Evolutionary conservation across 2,888 invertebrate species (phyloP), one percentile per base, ranked within the genome.

Genomic region (Acanthacorydalis orientalis): DNA sequence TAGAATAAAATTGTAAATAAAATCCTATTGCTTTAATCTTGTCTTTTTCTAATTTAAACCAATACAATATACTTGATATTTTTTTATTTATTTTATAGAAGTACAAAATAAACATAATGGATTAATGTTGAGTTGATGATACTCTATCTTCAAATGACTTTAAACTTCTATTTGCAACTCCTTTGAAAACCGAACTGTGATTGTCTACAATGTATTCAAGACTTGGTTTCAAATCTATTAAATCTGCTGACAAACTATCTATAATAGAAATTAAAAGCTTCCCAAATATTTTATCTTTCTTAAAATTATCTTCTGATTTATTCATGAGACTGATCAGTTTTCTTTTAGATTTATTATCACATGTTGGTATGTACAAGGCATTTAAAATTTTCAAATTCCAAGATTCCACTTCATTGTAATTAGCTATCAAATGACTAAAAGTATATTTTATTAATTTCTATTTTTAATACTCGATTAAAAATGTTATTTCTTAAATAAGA

Each of bases 181-280:
- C 41, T 40, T 48, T 48, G 23, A 46, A 48, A 16, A 46, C 23
- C 40, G 48, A 37, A 40, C 44, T 42, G 46, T 46, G 48, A 44
- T 46, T 43, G 23, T 46, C 43, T 6, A 50, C 45, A 33, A 48
- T 48, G 15, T 12, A 12, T 35, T 37, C 16, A 11, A 44, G 16
- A 12, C 10, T 14, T n/a, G 14, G 35, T 43, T 52, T 49, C 9
- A 33, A 31, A 23, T 46, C 42, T 11, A 49, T n/a, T 16, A 49
- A 47, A 43, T 35, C 42, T 39, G 15, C 12, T 42, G 48, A 50
- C 6, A 51, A 43, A 37, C 23, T 45, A 48, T 50, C 37, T 14
- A 54, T 37, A 14, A 53, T 15, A 31, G 50, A 48, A 37, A 51
- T 32, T 32, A 54, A 35, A 7, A 54, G 46, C 43, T 53, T 54